Evolutionary conservation across 2,797 vertebrate species (phyloP).

Genomic region (Anisognathus igniventris): DNA sequence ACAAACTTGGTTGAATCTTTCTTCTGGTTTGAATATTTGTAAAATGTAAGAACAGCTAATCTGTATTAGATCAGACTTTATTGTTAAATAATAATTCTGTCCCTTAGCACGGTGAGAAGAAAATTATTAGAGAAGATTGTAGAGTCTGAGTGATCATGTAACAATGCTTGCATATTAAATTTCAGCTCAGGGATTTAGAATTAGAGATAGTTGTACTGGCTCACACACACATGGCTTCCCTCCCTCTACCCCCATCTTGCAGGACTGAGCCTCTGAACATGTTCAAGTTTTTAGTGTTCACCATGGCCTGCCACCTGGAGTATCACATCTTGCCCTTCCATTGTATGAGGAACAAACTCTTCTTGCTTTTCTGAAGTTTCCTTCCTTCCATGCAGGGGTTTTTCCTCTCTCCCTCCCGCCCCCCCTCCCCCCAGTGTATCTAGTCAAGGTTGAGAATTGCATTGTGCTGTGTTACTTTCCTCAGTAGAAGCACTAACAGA

Average conservation of each 20-base stretch:
- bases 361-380: not conserved
- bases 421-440: fast-evolving
- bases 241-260: not conserved
- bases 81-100: not conserved
- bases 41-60: not conserved
- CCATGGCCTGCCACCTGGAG: not conserved
- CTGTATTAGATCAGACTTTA: not conserved
- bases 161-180: not conserved
- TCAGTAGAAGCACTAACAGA: not conserved
- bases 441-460: not conserved
- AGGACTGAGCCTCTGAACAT: not conserved
- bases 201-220: not conserved
- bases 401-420: fast-evolving
- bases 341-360: not conserved
- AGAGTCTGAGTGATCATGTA: not conserved
- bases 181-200: not conserved
- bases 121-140: not conserved
- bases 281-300: not conserved
- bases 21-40: not conserved
- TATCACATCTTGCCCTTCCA: not conserved
- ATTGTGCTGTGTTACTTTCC: not conserved
- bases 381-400: too few species aligned
- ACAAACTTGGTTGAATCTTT: not conserved
- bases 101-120: not conserved
- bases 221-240: not conserved